Evolutionary conservation across 2,888 invertebrate genomes (phyloP), one percentile per base, ranked within the genome.

Genomic region (Hoplodrina ambigua): DNA sequence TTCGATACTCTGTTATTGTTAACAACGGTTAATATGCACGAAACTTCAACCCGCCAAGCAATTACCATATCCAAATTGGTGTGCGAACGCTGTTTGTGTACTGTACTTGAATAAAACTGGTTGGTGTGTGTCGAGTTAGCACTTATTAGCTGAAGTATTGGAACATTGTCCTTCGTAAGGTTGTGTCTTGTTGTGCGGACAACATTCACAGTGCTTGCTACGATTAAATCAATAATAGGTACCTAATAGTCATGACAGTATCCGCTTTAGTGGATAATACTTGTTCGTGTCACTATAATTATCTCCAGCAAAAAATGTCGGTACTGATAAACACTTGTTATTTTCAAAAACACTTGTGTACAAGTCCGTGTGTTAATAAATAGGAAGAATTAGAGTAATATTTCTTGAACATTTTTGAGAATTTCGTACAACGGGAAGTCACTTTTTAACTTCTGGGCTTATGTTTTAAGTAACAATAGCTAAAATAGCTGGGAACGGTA

Each of bases 121-220:
- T 68, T 68, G 69, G 52, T 75, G 25, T 56, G 62, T 37, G 20
- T 63, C 59, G 44, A 72, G 77, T 84, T 77, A 83, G 75, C 81
- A 73, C 68, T 65, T 79, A 78, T 80, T 81, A 83, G 74, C 72
- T 67, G 58, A 75, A 67, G 50, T 70, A 72, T 76, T 72, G 64
- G 77, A 79, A 71, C 78, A 83, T 68, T 87, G 89, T 89, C 91
- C 91, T 91, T 90, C 85, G 77, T 86, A 88, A 89, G 90, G 88
- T 88, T 87, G 85, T 79, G 73, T 80, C 72, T 77, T 76, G 84
- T 83, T 80, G 77, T 78, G 75, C 74, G 68, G 84, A 85, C 90
- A 90, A 90, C 91, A 91, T 91, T 91, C 91, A 90, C 91, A 87
- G 85, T 84, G 81, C 82, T 85, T 80, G 78, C 79, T 83, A 80